Evolutionary conservation across 2,113 vertebrate genomes (phyloP), one percentile per base, ranked within the genome.

Genomic region (Symphodus melops): DNA sequence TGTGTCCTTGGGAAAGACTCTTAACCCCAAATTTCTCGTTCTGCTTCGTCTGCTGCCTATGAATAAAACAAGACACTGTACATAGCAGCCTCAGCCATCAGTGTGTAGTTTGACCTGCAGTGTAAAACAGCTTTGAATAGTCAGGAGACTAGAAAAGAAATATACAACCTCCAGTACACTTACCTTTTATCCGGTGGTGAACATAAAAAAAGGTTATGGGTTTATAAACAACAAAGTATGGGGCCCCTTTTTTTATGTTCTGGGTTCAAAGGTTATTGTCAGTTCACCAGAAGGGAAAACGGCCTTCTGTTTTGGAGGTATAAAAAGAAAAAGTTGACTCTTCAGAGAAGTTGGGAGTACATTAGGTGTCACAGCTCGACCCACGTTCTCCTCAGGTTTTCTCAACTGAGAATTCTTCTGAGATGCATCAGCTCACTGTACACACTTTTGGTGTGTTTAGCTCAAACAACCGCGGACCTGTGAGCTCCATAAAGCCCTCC

Each of bases 401-500:
- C 46, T 72, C 20, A 5, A 41, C 54, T 36, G 0, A 23, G 9
- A 60, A 54, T 41, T 9, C 41, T 54, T 11, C 20, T 9, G 19
- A 33, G 23, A 19, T n/a, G 20, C 53, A 51, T 52, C 58, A 57
- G 3, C 19, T 36, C 12, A 25, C 52, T 19, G 28, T 41, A 54
- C 9, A 13, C 16, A 2, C 23, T 46, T 3, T 58, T 54, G 12
- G 17, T 41, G 49, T 66, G 46, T 75, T 81, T 48, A 33, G 36
- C 25, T 61, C 51, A 28, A 64, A 71, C 53, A 72, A 67, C 67
- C 44, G 53, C 28, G 68, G 51, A 46, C 48, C 42, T 58, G 63
- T 9, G 21, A 19, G 51, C 58, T 68, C 42, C 20, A 12, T 44
- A 36, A 55, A 46, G 10, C 16, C 64, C 20, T 72, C 51, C 55